Evolutionary conservation across 1,140 invertebrate species (phyloP).

Genomic region (Phortica variegata): DNA sequence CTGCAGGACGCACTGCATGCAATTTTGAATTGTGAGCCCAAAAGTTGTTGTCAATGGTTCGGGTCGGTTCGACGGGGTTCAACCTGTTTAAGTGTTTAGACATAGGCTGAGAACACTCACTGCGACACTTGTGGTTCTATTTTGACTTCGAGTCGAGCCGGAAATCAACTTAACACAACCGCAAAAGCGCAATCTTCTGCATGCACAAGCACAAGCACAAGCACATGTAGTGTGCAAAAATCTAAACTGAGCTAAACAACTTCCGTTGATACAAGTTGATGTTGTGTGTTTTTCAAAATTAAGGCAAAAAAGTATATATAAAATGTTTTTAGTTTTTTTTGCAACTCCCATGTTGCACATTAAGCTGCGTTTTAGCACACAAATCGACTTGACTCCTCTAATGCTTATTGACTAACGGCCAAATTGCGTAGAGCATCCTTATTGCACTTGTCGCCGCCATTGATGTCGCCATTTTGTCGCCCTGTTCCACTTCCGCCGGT

Average conservation of each 20-base stretch:
- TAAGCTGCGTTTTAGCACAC: constrained; percentile 23
- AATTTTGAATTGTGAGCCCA: no score
- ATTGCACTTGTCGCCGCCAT: neutral
- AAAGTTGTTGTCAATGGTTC: no score
- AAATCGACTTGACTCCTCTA: constrained; percentile 46
- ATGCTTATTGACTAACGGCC: constrained; percentile 22
- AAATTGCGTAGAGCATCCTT: constrained; percentile 1
- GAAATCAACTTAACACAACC: constrained; percentile 49
- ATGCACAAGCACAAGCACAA: neutral
- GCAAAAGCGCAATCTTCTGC: constrained; percentile 45
- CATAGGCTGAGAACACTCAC: no score
- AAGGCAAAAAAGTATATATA: neutral
- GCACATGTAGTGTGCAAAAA: neutral
- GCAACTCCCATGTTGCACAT: constrained; percentile 30
- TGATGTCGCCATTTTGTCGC: neutral
- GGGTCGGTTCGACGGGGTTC: no score
- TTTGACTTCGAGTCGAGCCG: constrained; percentile 37
- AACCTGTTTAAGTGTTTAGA: no score
- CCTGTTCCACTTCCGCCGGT: neutral
- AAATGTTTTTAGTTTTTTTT: neutral
- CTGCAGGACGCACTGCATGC: no score
- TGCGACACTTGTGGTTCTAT: no score
- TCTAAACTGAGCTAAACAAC: no score
- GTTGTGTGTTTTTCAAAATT: neutral
- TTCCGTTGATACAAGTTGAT: neutral